These are phyloP conservation scores for Cephus nigrinus DNA, from an alignment of 2,888 invertebrate species.

Conservation along the genomic window DNA sequence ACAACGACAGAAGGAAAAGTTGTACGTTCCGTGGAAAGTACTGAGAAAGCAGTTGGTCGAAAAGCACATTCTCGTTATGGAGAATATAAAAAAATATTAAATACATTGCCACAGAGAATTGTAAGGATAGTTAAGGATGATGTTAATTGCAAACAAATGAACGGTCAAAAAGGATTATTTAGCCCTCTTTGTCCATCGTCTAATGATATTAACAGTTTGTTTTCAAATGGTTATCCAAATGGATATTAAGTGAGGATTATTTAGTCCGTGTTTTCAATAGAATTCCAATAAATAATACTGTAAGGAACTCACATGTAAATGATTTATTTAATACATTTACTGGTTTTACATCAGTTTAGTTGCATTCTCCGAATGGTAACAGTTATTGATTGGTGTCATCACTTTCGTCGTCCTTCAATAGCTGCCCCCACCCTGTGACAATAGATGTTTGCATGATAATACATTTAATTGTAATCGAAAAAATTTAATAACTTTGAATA, in stretches of 20 bases:
- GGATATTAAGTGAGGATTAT: constrained; percentile 2
- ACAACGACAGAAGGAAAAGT: background rate
- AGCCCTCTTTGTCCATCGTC: background rate
- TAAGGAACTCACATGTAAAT: constrained; percentile 3
- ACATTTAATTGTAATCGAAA: background rate
- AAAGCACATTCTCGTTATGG: constrained; percentile 9
- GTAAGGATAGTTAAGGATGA: constrained; percentile 25
- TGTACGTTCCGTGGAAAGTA: background rate
- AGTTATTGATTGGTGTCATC: constrained; percentile 7
- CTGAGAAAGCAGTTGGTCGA: background rate
- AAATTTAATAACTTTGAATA: background rate
- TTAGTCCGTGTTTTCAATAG: background rate
- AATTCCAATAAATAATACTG: background rate
- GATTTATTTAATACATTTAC: constrained; percentile 23
- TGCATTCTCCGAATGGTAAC: constrained; percentile 13
- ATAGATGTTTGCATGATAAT: background rate
- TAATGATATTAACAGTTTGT: background rate
- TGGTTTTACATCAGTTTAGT: constrained; percentile 11
- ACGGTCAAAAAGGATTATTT: background rate
- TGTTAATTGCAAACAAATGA: constrained; percentile 22
- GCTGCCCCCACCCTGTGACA: constrained; percentile 6
- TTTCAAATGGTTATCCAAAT: background rate
- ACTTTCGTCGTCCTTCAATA: background rate
- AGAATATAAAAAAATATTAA: constrained; percentile 19
- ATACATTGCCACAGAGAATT: constrained; percentile 25